These are phyloP conservation scores for Cataglyphis albicans DNA, from an alignment of 2,888 invertebrate genomes.

Conservation along the genomic window DNA sequence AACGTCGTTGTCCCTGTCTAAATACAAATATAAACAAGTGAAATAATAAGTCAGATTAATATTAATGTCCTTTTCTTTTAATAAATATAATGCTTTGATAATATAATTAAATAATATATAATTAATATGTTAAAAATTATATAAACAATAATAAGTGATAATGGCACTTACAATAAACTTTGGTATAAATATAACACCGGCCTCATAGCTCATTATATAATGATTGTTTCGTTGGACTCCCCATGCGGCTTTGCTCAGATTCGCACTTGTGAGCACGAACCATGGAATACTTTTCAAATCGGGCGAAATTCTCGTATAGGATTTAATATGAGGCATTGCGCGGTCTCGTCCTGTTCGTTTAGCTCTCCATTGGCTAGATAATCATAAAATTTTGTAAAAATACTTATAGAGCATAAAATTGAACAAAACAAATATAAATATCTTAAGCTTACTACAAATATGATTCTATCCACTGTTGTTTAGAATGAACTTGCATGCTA, in stretches of 20 bases:
- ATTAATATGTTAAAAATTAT: neutral
- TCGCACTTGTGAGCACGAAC: conserved; percentile 96
- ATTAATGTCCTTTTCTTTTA: neutral
- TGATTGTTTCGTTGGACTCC: conserved; percentile 89
- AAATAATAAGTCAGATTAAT: conserved; percentile 11
- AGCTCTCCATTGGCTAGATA: conserved; percentile 93
- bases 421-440: neutral
- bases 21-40: conserved; percentile 65
- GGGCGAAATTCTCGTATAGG: conserved; percentile 92
- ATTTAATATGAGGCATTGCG: conserved; percentile 98
- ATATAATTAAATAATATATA: neutral
- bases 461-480: conserved; percentile 93
- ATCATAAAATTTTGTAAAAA: conserved; percentile 5
- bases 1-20: conserved; percentile 89
- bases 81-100: neutral
- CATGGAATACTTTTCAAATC: conserved; percentile 91
- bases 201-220: conserved; percentile 94
- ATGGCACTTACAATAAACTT: conserved; percentile 90
- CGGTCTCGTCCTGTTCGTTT: conserved; percentile 89
- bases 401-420: neutral
- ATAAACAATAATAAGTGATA: neutral
- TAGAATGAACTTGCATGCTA: conserved; percentile 90
- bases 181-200: conserved; percentile 95
- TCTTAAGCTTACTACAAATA: conserved; percentile 90
- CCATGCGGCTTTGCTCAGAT: conserved; percentile 99